Base-by-base conservation (phyloP, 2,888 invertebrate genomes). In the Drosophila cracens region DNA sequence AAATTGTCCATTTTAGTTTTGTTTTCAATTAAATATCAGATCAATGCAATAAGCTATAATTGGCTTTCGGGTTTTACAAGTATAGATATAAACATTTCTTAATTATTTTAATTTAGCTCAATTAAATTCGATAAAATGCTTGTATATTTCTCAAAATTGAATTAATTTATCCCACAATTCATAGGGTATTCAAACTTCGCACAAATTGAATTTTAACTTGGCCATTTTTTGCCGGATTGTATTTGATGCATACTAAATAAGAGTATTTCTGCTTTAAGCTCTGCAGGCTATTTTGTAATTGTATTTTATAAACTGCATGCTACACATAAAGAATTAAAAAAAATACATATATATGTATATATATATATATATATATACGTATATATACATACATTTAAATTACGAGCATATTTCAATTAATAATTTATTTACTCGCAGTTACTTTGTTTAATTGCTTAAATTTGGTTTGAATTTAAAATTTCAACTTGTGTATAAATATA, bases 361-460 rank as follows among this genome's bases (percentile, higher is more conserved):
- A 0, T 0, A 34, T 13, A 13, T 11, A 3, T 29, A 18, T 31
- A 13, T n/a, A 33, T 6, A 4, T 18, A 18, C 18, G n/a, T 4
- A 1, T 34, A 13, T 2, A 31, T 31, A 10, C 2, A 8, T 10
- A 33, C 18, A 1, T n/a, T 18, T n/a, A 10, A 21, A 21, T 29
- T 33, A 25, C 29, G 21, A 69, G 31, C n/a, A 29, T 18, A 40
- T 57, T 68, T 57, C 18, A n/a, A 43, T 69, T 11, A 69, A 69
- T 48, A 34, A 38, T 70, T 49, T 21, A 71, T 51, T 33, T 43
- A 34, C 18, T 33, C 6, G 8, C 43, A 38, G 33, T 48, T 52
- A 53, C 70, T 59, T 48, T 38, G 52, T 6, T 18, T 70, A 46
- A 70, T 60, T 53, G 49, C 36, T 43, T n/a, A 18, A 70, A 25